Conservation (phyloP, 1,140 invertebrate species). For the Antheraea pernyi region DNA sequence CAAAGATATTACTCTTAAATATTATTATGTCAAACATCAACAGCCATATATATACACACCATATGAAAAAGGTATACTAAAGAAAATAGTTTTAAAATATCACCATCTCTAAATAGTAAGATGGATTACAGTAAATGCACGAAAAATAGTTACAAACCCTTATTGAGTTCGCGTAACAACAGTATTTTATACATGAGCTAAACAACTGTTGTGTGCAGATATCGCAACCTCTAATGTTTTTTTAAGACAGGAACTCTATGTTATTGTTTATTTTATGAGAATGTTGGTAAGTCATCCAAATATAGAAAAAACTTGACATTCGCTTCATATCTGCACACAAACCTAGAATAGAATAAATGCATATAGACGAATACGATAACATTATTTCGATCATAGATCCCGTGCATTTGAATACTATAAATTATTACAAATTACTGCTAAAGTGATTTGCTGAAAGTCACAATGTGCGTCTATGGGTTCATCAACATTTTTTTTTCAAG, state of each 20-base stretch:
- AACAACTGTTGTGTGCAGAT: constrained; percentile 51
- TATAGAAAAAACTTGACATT: not conserved
- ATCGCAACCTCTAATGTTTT: constrained; percentile 16
- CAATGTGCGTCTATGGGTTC: too few species aligned
- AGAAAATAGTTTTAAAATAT: constrained; percentile 71
- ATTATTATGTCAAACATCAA: constrained; percentile 63
- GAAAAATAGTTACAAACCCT: constrained; percentile 74
- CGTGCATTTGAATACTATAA: constrained; percentile 10
- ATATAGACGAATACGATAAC: constrained; percentile 26
- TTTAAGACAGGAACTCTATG: not conserved
- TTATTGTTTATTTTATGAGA: not conserved
- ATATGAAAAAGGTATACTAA: constrained; percentile 60
- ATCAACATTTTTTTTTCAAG: too few species aligned
- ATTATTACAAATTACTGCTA: not conserved
- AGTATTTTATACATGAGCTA: constrained; percentile 52
- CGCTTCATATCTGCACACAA: constrained; percentile 41
- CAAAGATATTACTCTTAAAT: constrained; percentile 36
- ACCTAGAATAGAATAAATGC: constrained; percentile 38
- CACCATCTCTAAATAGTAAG: constrained; percentile 71
- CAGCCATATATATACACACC: constrained; percentile 62
- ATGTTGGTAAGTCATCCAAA: not conserved
- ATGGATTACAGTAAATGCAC: constrained; percentile 77
- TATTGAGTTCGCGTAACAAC: constrained; percentile 60
- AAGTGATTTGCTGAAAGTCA: not conserved
- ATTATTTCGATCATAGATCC: not conserved